phyloP scores from a whole-genome alignment of 2,888 invertebrate species.

The Aphidoletes aphidimyza region DNA sequence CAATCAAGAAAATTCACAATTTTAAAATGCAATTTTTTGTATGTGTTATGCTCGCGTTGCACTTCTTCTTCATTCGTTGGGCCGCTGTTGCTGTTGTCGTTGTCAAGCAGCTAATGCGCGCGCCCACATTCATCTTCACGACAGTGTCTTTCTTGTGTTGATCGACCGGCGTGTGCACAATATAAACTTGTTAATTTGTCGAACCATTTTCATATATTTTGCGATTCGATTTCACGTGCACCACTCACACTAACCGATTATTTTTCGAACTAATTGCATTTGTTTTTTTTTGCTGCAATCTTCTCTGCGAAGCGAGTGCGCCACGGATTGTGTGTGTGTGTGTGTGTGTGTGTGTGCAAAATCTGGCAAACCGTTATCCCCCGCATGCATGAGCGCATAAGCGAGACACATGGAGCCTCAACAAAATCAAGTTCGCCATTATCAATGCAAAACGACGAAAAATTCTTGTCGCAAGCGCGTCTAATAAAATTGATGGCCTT shows the following conservation, averaged over 20 bases:
- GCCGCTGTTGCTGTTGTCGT: neutral
- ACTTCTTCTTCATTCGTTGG: neutral
- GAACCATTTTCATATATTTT: no score
- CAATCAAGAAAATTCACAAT: neutral
- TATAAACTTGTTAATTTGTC: constrained; percentile 2
- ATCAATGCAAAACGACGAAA: neutral
- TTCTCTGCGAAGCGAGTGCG: neutral
- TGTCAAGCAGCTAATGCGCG: neutral
- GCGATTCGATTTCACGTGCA: neutral
- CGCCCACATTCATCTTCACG: neutral
- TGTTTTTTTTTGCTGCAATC: neutral
- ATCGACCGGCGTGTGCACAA: neutral
- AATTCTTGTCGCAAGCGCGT: neutral
- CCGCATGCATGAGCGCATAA: neutral
- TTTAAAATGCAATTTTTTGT: neutral
- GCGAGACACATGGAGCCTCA: neutral
- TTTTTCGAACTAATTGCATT: constrained; percentile 22
- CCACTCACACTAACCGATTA: neutral
- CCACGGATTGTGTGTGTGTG: no score
- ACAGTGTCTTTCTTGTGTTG: no score
- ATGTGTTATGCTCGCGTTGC: neutral
- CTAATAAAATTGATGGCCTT: neutral
- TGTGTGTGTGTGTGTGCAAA: neutral
- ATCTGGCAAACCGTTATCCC: neutral
- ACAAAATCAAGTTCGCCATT: constrained; percentile 15